These are phyloP conservation scores for Leucopternis melanops DNA, from an alignment of 2,113 vertebrate species.

Conservation along the genomic window DNA sequence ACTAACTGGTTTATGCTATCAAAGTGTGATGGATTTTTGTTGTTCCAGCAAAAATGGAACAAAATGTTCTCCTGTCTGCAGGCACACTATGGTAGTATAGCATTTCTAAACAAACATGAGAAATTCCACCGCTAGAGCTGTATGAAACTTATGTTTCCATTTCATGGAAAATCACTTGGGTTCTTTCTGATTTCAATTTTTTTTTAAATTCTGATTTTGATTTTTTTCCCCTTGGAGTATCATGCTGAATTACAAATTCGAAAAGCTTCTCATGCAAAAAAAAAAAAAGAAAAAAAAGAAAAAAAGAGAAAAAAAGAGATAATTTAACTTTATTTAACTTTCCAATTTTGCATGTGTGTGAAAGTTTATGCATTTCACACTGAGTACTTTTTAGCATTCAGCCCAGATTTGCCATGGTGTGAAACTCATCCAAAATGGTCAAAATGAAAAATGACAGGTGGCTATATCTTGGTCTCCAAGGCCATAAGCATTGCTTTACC, in stretches of 20 bases:
- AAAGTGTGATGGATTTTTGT: neutral
- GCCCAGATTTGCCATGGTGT: neutral
- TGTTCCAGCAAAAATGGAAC: neutral
- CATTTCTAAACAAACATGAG: neutral
- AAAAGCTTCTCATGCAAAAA: neutral
- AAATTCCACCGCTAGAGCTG: slow-evolving; percentile 1
- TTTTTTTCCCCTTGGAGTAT: neutral
- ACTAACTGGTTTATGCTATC: neutral
- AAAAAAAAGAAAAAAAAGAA: too few relatives aligned
- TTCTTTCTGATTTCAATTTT: neutral
- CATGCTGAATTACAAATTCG: neutral
- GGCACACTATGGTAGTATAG: neutral
- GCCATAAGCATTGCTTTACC: neutral
- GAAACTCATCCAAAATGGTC: neutral
- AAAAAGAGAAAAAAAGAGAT: too few relatives aligned
- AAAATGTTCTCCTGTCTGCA: neutral
- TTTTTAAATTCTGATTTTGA: neutral
- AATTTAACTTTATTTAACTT: neutral
- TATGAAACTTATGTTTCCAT: neutral
- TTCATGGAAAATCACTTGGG: neutral
- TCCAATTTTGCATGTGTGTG: neutral
- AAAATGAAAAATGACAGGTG: neutral
- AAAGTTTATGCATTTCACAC: neutral
- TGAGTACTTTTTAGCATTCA: neutral
- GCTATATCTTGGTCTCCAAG: neutral